Base-by-base conservation (phyloP, 2,113 vertebrate species). In the Tenrec ecaudatus region DNA sequence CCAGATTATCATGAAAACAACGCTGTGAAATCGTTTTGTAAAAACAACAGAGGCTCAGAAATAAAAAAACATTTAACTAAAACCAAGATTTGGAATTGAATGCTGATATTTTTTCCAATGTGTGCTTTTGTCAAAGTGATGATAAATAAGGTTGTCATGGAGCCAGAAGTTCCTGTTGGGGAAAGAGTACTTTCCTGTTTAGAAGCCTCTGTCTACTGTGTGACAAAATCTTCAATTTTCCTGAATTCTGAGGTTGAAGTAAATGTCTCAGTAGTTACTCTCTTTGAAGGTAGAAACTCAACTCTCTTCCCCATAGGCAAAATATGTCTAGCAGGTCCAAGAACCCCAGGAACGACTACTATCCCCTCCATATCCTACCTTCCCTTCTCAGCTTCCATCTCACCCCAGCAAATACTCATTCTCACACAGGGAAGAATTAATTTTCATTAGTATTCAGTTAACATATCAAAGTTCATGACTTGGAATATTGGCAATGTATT, bases 391-490 rank as follows among this genome's bases (percentile, higher is more conserved):
- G 36, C 92, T 71, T 76, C 60, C 25, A 84, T 60, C 25, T 71
- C 86, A 88, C 57, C 73, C 73, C 80, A 85, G 53, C 40, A 92
- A 88, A 89, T 82, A 89, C 75, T 85, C 71, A 60, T 92, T 90
- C 57, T 95, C 86, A 60, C 92, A 93, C 36, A 43, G 71, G 79
- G n/a, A 96, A 81, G 38, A 88, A 94, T 33, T 95, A 88, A 96
- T 96, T 96, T 95, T 94, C 95, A 95, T 95, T 93, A 81, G 71
- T 96, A 97, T 97, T 95, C 96, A 85, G 76, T 93, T 95, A 75
- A 96, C 95, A 89, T 36, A 92, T 40, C 60, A 73, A 94, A 96
- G 89, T 95, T 96, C 97, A 94, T 7, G 6, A 60, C 81, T 95
- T 80, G 88, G 94, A 94, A 94, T 90, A 89, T 0, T 95, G 92